These are phyloP conservation scores for Elephas maximus DNA, from an alignment of 2,113 vertebrate genomes.

Conservation along the genomic window DNA sequence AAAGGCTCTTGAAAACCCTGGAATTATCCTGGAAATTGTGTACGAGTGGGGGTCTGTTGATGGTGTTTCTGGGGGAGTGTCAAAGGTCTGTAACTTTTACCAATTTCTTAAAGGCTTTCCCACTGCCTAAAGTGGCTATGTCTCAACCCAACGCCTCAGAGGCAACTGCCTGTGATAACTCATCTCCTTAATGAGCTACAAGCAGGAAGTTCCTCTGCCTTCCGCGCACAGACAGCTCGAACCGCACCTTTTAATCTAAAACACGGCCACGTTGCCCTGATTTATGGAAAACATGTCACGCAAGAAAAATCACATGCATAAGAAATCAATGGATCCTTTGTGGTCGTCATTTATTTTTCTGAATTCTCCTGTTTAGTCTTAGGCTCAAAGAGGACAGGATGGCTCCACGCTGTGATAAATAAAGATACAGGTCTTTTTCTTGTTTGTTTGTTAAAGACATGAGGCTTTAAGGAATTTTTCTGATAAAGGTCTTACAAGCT, in stretches of 20 bases:
- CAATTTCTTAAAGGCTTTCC: not conserved
- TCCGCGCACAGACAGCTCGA: not conserved
- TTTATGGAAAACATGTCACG: constrained; percentile 42
- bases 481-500: not conserved
- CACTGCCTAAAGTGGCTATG: rapidly evolving
- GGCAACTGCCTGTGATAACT: constrained; percentile 24
- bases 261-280: not conserved
- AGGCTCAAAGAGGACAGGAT: not conserved
- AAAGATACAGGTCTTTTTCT: not conserved
- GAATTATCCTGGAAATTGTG: not conserved
- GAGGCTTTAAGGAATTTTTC: constrained; percentile 35
- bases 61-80: not conserved
- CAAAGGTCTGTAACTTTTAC: not conserved
- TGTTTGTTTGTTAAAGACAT: not conserved
- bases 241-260: constrained; percentile 40
- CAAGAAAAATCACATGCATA: constrained; percentile 64
- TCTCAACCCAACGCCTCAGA: not conserved
- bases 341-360: constrained; percentile 19
- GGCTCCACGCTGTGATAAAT: not conserved
- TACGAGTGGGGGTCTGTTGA: not conserved
- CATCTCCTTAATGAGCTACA: not conserved
- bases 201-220: not conserved
- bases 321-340: constrained; percentile 36
- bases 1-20: not conserved
- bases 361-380: constrained; percentile 35